A percentile compares a stretch with the other conserved stretches of the same genome.
Conservation (phyloP, 2,113 vertebrate species). For the Cepphus grylle region DNA sequence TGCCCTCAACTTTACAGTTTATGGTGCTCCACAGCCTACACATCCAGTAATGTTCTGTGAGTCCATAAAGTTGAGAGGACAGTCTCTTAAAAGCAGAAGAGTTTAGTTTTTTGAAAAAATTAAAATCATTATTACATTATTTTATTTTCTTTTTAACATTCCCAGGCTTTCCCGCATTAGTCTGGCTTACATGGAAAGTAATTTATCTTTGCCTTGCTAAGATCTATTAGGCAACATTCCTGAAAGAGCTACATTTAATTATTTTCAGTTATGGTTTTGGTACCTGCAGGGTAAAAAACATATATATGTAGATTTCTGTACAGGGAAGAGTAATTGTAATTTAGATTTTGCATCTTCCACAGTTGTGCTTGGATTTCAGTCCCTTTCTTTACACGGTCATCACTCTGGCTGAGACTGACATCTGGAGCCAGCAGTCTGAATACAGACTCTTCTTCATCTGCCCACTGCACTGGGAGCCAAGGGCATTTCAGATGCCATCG, state of each 20-base stretch:
- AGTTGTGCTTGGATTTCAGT: background rate
- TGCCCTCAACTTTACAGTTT: slow-evolving; percentile 1
- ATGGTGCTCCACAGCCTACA: background rate
- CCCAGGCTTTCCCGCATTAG: background rate
- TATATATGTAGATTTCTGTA: background rate
- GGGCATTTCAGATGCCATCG: background rate
- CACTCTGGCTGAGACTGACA: background rate
- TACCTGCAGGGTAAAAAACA: background rate
- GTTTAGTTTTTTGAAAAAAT: background rate
- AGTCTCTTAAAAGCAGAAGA: background rate
- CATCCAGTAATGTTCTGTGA: background rate
- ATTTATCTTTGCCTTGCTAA: background rate
- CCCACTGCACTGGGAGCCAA: background rate
- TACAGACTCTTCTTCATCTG: background rate
- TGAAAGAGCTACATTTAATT: background rate
- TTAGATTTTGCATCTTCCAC: background rate
- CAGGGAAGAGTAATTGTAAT: background rate
- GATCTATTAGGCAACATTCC: background rate
- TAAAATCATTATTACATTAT: background rate
- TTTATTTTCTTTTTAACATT: background rate
- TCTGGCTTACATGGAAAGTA: background rate
- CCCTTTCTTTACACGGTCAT: background rate
- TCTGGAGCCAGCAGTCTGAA: background rate
- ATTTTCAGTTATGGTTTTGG: background rate
- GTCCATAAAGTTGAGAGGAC: background rate